A percentile compares a stretch with the other conserved stretches of the same genome.
Conservation (phyloP, 2,797 vertebrate genomes). For the Amniataba percoides region DNA sequence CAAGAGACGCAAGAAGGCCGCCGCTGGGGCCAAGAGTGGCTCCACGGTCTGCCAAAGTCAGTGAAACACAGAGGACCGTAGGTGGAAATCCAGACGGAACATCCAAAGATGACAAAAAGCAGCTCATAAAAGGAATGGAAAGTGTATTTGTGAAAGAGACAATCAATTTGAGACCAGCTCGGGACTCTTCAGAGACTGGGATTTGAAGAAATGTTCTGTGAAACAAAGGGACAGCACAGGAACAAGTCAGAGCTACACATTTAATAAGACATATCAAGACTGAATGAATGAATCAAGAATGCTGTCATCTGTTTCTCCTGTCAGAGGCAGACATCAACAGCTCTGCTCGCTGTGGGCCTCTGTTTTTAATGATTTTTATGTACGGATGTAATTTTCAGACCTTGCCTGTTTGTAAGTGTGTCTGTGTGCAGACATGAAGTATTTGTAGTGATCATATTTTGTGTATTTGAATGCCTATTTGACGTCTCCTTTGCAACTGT, state of each 20-base stretch:
- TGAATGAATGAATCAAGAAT: too few relatives aligned
- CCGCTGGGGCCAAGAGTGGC: slow-evolving; percentile 83
- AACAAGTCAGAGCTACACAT: slow-evolving; percentile 39
- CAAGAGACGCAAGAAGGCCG: slow-evolving; percentile 96
- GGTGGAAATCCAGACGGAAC: slow-evolving; percentile 15
- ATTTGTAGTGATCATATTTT: slow-evolving; percentile 50
- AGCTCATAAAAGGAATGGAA: slow-evolving; percentile 4
- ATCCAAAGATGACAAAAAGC: not conserved
- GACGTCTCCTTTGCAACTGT: slow-evolving; percentile 45
- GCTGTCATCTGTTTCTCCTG: slow-evolving; percentile 17
- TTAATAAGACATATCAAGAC: slow-evolving; percentile 16
- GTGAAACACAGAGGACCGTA: slow-evolving; percentile 72
- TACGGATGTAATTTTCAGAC: slow-evolving; percentile 45
- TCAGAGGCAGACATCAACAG: slow-evolving; percentile 16
- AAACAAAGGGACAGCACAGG: slow-evolving; percentile 31
- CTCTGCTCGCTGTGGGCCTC: slow-evolving; percentile 15
- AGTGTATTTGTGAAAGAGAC: not conserved
- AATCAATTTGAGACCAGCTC: slow-evolving; percentile 33
- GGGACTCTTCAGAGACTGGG: slow-evolving; percentile 36
- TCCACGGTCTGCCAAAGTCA: slow-evolving; percentile 94
- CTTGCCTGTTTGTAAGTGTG: slow-evolving; percentile 44
- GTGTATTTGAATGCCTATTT: slow-evolving; percentile 58
- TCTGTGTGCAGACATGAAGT: slow-evolving; percentile 43
- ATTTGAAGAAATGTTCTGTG: slow-evolving; percentile 16
- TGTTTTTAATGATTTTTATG: slow-evolving; percentile 43